Conservation (phyloP, 2,888 invertebrate genomes). For the Catocala nupta region DNA sequence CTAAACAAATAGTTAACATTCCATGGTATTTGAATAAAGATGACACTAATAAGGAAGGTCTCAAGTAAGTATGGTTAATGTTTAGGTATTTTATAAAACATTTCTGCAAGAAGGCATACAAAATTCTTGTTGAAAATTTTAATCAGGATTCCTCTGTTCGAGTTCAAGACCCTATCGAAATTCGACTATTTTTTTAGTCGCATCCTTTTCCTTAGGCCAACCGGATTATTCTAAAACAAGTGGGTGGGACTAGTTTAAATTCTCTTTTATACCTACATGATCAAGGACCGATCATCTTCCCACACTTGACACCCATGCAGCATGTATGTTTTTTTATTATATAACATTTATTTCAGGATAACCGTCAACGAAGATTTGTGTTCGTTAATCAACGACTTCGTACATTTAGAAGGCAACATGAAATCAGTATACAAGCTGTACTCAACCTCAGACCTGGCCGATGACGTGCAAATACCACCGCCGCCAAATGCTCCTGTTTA, state of each 20-base stretch:
- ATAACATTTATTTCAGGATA: constrained; percentile 62
- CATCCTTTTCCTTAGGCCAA: too few species aligned
- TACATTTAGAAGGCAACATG: constrained; percentile 74
- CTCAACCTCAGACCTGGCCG: constrained; percentile 66
- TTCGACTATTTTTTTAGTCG: too few species aligned
- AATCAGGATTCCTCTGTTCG: too few species aligned
- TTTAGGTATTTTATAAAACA: background rate
- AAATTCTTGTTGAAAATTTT: too few species aligned
- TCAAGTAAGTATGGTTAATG: constrained; percentile 66
- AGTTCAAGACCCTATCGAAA: too few species aligned
- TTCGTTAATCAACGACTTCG: constrained; percentile 71
- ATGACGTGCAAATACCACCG: constrained; percentile 74
- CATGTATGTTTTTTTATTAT: too few species aligned
- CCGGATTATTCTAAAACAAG: too few species aligned
- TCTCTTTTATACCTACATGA: too few species aligned
- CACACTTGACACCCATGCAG: too few species aligned
- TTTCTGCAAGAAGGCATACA: too few species aligned
- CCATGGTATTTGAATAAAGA: constrained; percentile 77
- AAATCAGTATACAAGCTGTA: constrained; percentile 67
- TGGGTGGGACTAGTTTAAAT: too few species aligned
- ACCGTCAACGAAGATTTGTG: constrained; percentile 74
- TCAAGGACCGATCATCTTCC: too few species aligned
- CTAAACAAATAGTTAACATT: constrained; percentile 63
- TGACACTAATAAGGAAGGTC: constrained; percentile 55
- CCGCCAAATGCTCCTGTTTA: constrained; percentile 69